phyloP scores from a whole-genome alignment of 2,113 vertebrate genomes.

The Upupa epops region DNA sequence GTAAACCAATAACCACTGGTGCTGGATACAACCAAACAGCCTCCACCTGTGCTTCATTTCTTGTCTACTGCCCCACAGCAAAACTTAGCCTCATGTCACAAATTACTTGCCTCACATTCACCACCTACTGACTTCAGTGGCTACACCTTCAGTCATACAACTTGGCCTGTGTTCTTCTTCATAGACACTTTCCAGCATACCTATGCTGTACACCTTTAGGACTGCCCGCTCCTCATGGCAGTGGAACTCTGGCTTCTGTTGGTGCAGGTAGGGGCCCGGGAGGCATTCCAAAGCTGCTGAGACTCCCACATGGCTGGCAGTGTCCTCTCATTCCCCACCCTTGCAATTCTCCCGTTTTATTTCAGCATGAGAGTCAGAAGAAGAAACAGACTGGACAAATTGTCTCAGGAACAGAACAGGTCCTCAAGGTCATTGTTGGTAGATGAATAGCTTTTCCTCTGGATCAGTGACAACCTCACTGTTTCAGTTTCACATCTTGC shows the following conservation, averaged over 20 bases:
- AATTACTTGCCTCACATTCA: background rate
- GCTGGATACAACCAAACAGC: background rate
- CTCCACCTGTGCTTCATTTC: background rate
- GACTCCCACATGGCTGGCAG: background rate
- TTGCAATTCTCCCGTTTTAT: background rate
- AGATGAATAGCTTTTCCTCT: background rate
- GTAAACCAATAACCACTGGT: background rate
- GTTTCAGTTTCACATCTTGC: constrained; percentile 5
- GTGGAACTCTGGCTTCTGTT: rapidly evolving
- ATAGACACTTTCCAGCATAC: background rate
- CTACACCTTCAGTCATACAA: background rate
- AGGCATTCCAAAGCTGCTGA: background rate
- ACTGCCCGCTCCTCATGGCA: background rate
- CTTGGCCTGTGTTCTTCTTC: background rate
- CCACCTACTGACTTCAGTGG: background rate
- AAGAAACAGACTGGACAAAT: background rate
- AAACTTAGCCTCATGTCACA: background rate
- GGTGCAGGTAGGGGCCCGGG: background rate
- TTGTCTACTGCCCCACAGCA: background rate
- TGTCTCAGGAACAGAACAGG: background rate
- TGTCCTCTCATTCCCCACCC: background rate
- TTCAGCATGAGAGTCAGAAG: background rate
- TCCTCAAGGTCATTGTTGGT: background rate
- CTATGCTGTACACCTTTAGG: background rate
- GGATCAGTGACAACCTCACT: background rate